These are phyloP conservation scores for Myotis vivesi DNA, from an alignment of 2,797 vertebrate species.

Conservation along the genomic window DNA sequence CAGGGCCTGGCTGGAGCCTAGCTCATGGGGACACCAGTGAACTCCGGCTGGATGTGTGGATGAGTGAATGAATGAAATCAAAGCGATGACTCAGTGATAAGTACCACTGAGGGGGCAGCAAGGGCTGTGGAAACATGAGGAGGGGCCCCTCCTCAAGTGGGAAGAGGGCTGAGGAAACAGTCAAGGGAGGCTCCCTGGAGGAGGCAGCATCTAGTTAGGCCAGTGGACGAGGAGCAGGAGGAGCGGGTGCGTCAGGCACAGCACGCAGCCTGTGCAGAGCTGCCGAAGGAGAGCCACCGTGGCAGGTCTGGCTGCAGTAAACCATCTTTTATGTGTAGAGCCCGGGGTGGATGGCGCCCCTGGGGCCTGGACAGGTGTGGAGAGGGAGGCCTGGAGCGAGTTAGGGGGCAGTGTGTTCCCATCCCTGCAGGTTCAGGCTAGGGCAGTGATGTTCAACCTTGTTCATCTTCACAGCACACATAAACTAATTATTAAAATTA, in stretches of 20 bases:
- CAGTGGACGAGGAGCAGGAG: not conserved
- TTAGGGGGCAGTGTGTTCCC: not conserved
- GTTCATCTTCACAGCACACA: not conserved
- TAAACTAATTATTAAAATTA: not conserved
- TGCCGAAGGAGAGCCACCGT: rapidly evolving
- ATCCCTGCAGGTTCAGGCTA: rapidly evolving
- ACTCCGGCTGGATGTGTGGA: not conserved
- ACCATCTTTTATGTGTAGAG: rapidly evolving
- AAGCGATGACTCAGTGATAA: not conserved
- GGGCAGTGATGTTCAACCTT: not conserved
- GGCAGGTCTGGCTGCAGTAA: not conserved
- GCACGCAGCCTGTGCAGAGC: not conserved
- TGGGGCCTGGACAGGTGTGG: not conserved
- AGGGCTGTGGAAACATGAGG: too few species aligned
- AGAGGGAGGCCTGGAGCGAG: not conserved
- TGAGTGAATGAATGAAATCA: not conserved
- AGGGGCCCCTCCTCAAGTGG: not conserved
- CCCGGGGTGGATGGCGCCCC: rapidly evolving
- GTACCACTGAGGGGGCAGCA: rapidly evolving
- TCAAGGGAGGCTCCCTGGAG: constrained; percentile 32
- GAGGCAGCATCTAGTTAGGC: not conserved
- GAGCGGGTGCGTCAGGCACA: rapidly evolving
- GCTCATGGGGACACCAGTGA: not conserved
- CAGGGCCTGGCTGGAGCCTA: not conserved
- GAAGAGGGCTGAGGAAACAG: not conserved